These are phyloP conservation scores for Pipistrellus nathusii DNA, from an alignment of 2,797 vertebrate genomes.

Conservation along the genomic window DNA sequence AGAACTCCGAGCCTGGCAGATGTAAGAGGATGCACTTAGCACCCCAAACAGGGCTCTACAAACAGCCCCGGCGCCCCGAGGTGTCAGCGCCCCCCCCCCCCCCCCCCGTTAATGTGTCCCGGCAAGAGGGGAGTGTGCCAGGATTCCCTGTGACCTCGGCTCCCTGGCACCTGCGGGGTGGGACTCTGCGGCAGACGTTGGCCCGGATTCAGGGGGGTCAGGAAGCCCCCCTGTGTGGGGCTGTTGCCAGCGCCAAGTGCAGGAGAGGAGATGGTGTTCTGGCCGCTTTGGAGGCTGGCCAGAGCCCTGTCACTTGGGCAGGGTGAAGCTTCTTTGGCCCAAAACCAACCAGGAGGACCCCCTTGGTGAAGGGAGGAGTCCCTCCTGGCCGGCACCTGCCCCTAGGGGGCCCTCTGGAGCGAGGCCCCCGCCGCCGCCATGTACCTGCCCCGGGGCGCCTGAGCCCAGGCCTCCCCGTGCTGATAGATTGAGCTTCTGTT, in stretches of 20 bases:
- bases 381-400: background rate
- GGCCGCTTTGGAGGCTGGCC: background rate
- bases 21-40: slow-evolving; percentile 36
- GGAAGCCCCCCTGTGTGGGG: background rate
- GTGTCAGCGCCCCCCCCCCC: background rate
- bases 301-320: background rate
- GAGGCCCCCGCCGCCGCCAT: fast-evolving
- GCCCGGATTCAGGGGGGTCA: background rate
- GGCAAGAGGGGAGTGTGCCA: background rate
- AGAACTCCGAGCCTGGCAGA: slow-evolving; percentile 20
- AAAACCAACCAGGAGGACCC: background rate
- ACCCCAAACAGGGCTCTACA: slow-evolving; percentile 39
- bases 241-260: background rate
- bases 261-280: background rate
- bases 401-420: background rate
- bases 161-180: fast-evolving
- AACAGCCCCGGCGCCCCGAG: background rate
- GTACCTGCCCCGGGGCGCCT: fast-evolving
- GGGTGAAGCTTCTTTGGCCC: background rate
- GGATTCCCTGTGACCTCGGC: slow-evolving; percentile 37
- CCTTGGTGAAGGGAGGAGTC: background rate
- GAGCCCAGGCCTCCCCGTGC: background rate
- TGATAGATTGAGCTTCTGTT: background rate
- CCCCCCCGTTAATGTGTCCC: slow-evolving; percentile 44
- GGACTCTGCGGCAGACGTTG: background rate